Conservation (phyloP, 2,113 vertebrate species). For the Callipepla californica region DNA sequence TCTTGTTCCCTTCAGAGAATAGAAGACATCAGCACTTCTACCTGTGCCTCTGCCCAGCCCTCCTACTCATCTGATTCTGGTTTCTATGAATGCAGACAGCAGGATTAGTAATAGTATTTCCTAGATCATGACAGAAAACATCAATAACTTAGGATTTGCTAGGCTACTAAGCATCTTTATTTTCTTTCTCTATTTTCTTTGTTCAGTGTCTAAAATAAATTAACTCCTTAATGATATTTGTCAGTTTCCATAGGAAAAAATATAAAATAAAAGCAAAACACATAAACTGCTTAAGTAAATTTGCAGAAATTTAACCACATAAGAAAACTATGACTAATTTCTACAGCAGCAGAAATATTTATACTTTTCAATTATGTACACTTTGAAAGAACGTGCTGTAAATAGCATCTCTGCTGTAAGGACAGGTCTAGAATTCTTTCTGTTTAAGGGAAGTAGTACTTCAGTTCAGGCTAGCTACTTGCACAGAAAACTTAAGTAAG, state of each 20-base stretch:
- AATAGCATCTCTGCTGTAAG: background rate
- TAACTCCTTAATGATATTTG: background rate
- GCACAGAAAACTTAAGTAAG: background rate
- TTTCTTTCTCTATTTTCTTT: background rate
- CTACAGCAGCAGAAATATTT: background rate
- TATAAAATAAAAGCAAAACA: background rate
- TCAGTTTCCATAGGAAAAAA: background rate
- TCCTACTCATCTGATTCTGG: background rate
- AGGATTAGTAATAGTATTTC: background rate
- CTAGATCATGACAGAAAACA: background rate
- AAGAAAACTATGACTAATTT: background rate
- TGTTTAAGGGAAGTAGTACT: background rate
- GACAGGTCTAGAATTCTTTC: background rate
- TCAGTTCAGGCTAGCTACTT: background rate
- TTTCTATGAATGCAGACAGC: background rate
- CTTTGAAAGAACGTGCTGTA: background rate
- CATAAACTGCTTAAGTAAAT: background rate
- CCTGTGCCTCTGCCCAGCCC: background rate
- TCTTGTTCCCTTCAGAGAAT: background rate
- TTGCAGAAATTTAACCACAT: background rate
- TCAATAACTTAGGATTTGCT: conserved; percentile 36
- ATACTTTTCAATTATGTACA: background rate
- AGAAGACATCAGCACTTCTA: background rate
- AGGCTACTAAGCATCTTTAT: background rate
- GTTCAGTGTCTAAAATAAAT: background rate